Base-by-base conservation (phyloP, 2,113 vertebrate genomes). In the Trematocara unimaculatum region DNA sequence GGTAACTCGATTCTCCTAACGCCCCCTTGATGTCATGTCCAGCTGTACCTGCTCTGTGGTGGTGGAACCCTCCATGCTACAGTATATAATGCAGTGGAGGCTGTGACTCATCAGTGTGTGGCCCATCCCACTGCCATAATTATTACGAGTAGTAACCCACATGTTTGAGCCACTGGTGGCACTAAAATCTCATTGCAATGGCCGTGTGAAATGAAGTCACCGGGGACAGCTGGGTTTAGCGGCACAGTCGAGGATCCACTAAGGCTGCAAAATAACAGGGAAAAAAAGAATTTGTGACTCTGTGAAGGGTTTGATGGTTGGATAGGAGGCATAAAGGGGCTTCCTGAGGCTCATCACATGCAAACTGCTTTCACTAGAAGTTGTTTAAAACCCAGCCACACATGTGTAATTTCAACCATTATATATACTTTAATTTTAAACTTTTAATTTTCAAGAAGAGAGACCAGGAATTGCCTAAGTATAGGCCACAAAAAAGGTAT, bases 41-140 rank as follows among this genome's bases (percentile, higher is more conserved):
- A 92, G 86, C 89, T 94, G 83, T 88, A 92, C 93, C 93, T 91
- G 87, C 91, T 64, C 53, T 80, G 74, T 55, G 86, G 31, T 38
- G 31, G 64, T 56, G 56, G 54, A 31, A 74, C 82, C 77, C 77
- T 85, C 62, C 12, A 3, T 54, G 26, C 58, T 55, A 51, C 55
- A 4, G 47, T 18, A 23, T 60, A 17, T 45, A 29, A 79, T 29
- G 54, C 55, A 53, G n/a, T 14, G 79, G 55, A 81, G 67, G 77
- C 45, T 81, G 88, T 87, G 92, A 92, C 88, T 93, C 92, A 93
- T 90, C 49, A 49, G 54, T 54, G 79, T 78, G 81, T 78, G 87
- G 87, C 38, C 82, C 42, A 77, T 87, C 49, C 62, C 72, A 7
- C 56, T 74, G 85, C 88, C 40, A 3, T 87, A 54, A 53, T 86